Base-by-base conservation (phyloP, 2,888 invertebrate species). In the Fissipunctia ypsillon region DNA sequence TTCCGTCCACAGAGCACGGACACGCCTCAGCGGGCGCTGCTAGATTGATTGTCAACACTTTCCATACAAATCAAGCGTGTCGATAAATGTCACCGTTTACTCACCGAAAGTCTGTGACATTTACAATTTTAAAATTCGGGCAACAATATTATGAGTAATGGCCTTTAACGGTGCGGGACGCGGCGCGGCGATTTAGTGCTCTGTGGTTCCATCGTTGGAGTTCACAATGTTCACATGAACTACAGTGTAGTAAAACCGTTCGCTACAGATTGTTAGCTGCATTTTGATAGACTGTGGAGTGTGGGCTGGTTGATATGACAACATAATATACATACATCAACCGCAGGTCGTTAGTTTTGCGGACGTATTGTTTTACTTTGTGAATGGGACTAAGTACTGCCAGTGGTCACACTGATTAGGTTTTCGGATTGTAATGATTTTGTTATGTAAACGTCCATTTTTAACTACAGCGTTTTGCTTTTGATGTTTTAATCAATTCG, bases 361-460 rank as follows among this genome's bases (percentile, higher is more conserved):
- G 38, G 64, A 48, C 64, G n/a, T 76, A 38, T 63, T 63, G 66
- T 80, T 69, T 81, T 50, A 69, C 57, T 66, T 54, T 72, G 31
- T 63, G 50, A 73, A 67, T 52, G 43, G 22, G 4, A 16, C 38
- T 41, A 31, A n/a, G n/a, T n/a, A n/a, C 22, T 54, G 48, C n/a
- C 50, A 50, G 22, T 60, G 50, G 52, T 57, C 48, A 67, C 66
- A 38, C 52, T 43, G 31, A 63, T 69, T n/a, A 14, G 65, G 48
- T 60, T 79, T 72, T 41, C 38, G 35, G 25, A 41, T 65, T n/a
- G 48, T 48, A 41, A 54, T 35, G 50, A 41, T 69, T 48, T 67
- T 68, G 43, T 73, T 73, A 50, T 35, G 14, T 52, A n/a, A 57
- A 63, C 9, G 28, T 2, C 19, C 50, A 7, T 52, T 77, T 56